Evolutionary conservation across 2,113 vertebrate genomes (phyloP).

Genomic region (Turdus rufiventris): DNA sequence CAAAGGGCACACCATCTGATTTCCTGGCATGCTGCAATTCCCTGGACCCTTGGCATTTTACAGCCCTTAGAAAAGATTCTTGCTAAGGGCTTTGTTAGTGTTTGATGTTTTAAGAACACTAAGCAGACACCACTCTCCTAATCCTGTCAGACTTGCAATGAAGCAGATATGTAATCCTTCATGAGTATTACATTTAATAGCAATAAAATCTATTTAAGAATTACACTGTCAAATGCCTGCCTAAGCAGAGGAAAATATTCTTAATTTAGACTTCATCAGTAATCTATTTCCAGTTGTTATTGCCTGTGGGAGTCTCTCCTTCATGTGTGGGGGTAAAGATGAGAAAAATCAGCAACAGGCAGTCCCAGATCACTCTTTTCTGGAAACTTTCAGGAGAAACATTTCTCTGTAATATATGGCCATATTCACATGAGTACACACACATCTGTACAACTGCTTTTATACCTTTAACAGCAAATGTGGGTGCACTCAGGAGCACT

Average conservation of each 20-base stretch:
- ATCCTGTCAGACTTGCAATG: conserved; percentile 34
- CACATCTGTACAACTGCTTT: background rate
- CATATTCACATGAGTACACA: background rate
- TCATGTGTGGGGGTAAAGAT: background rate
- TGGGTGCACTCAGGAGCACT: background rate
- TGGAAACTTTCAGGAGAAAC: background rate
- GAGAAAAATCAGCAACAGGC: background rate
- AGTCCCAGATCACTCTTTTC: background rate
- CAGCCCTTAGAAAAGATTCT: background rate
- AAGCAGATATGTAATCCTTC: conserved; percentile 55
- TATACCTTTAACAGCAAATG: background rate
- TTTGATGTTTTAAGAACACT: conserved; percentile 27
- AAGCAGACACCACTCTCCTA: conserved; percentile 16
- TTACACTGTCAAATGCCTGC: conserved; percentile 15
- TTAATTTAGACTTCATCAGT: background rate
- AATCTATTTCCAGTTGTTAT: background rate
- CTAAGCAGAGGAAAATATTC: conserved; percentile 13
- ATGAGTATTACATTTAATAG: conserved; percentile 5
- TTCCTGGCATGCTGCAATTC: background rate
- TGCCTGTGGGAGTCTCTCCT: background rate
- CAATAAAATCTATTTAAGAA: conserved; percentile 14
- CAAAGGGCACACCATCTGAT: background rate
- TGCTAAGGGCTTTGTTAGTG: background rate
- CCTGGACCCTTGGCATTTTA: background rate
- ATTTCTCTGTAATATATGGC: background rate